Percentiles rank a stretch among this genome's conserved stretches.
These are phyloP conservation scores for Heteromurus nitidus DNA, from an alignment of 2,888 invertebrate genomes.

Conservation along the genomic window DNA sequence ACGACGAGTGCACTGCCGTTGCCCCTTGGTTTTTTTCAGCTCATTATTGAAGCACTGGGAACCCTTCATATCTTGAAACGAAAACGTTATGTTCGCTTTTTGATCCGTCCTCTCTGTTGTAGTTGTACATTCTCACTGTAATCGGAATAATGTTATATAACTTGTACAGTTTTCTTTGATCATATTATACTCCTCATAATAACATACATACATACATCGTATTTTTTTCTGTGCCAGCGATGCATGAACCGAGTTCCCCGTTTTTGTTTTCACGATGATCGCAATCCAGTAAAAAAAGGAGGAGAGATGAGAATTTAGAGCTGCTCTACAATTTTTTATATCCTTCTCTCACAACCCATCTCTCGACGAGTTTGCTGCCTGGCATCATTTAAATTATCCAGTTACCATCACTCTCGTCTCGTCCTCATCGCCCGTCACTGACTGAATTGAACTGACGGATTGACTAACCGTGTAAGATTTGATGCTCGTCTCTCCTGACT, in stretches of 20 bases:
- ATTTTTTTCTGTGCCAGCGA: neutral
- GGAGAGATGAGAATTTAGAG: neutral
- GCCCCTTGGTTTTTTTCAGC: too few relatives aligned
- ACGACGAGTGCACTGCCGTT: too few relatives aligned
- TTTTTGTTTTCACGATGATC: too few relatives aligned
- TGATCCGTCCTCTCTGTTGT: too few relatives aligned
- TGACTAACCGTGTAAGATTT: conserved; percentile 28
- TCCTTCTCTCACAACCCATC: neutral
- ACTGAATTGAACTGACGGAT: conserved; percentile 27
- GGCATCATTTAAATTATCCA: conserved; percentile 19
- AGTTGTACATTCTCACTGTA: neutral
- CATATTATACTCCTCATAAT: neutral
- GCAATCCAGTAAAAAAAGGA: neutral
- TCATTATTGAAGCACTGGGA: neutral
- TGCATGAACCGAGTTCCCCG: neutral
- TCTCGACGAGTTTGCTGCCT: neutral
- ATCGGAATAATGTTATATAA: neutral
- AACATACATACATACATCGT: neutral
- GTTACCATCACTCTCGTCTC: conserved; percentile 30
- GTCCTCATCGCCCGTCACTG: neutral
- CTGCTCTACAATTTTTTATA: neutral
- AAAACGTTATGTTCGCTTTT: neutral
- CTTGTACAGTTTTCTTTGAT: neutral
- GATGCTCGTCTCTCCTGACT: conserved; percentile 9
- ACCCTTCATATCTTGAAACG: neutral